Evolutionary conservation across 2,113 vertebrate genomes (phyloP).

Genomic region (Menura novaehollandiae): DNA sequence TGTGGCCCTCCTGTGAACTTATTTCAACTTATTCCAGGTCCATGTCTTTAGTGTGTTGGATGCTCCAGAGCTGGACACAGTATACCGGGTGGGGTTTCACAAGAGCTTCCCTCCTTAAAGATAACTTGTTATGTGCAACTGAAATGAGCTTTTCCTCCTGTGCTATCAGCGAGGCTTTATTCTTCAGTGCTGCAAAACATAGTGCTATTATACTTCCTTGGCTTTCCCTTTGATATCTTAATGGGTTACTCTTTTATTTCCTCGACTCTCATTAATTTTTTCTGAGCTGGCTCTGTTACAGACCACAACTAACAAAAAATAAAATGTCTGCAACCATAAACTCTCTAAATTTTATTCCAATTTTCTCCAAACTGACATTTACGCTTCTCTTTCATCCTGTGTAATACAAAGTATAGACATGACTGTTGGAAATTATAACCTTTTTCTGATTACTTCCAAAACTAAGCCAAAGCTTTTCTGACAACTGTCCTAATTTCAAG

Average conservation of each 20-base stretch:
- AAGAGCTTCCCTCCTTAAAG: neutral
- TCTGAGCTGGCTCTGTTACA: neutral
- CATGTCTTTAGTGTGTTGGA: neutral
- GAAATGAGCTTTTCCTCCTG: neutral
- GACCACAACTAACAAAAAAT: neutral
- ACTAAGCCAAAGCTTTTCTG: neutral
- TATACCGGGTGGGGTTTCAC: neutral
- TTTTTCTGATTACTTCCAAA: neutral
- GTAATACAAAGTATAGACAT: neutral
- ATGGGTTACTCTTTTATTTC: neutral
- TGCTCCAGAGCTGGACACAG: rapidly evolving
- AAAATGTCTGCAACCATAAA: neutral
- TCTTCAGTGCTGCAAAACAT: neutral
- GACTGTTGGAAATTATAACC: neutral
- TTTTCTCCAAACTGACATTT: neutral
- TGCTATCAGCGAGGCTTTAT: neutral
- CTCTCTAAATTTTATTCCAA: neutral
- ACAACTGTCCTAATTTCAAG: neutral
- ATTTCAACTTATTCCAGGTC: neutral
- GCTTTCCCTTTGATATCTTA: neutral
- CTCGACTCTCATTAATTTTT: neutral
- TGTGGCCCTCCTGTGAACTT: neutral
- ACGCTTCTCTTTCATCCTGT: neutral
- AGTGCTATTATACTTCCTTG: neutral
- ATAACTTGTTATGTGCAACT: neutral